These are phyloP conservation scores for Nicator chloris DNA, from an alignment of 2,113 vertebrate genomes.

Conservation along the genomic window DNA sequence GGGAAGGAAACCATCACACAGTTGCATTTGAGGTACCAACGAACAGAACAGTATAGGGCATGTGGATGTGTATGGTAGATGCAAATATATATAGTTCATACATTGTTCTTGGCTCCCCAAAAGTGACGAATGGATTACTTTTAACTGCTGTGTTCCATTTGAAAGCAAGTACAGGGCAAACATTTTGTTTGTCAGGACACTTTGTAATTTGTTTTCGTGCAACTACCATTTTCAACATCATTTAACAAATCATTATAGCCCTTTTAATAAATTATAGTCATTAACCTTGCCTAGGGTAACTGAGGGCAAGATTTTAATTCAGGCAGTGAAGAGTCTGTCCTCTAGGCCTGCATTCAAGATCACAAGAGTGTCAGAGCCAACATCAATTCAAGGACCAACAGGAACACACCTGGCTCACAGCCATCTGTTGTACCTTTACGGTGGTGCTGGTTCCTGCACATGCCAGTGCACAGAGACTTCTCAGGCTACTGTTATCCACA, in stretches of 20 bases:
- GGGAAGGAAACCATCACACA: background rate
- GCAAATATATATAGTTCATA: background rate
- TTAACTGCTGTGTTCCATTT: background rate
- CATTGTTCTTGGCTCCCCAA: background rate
- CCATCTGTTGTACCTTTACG: background rate
- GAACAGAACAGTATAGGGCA: background rate
- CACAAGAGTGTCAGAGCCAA: background rate
- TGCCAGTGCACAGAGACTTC: background rate
- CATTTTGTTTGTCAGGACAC: background rate
- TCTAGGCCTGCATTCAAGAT: conserved; percentile 5
- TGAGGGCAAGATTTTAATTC: background rate
- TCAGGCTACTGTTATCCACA: background rate
- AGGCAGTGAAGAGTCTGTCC: conserved; percentile 3
- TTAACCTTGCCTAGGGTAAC: conserved; percentile 34
- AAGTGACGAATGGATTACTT: background rate
- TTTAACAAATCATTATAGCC: conserved; percentile 37
- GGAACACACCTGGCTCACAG: background rate
- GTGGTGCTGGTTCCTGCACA: background rate
- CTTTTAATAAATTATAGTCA: conserved; percentile 30
- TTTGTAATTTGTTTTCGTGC: background rate
- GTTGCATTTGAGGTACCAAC: background rate
- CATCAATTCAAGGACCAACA: background rate
- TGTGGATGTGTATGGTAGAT: background rate
- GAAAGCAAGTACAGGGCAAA: background rate
- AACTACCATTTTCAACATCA: conserved; percentile 12